Evolutionary conservation across 1,140 invertebrate species (phyloP).

Genomic region (Drosophila mojavensis): DNA sequence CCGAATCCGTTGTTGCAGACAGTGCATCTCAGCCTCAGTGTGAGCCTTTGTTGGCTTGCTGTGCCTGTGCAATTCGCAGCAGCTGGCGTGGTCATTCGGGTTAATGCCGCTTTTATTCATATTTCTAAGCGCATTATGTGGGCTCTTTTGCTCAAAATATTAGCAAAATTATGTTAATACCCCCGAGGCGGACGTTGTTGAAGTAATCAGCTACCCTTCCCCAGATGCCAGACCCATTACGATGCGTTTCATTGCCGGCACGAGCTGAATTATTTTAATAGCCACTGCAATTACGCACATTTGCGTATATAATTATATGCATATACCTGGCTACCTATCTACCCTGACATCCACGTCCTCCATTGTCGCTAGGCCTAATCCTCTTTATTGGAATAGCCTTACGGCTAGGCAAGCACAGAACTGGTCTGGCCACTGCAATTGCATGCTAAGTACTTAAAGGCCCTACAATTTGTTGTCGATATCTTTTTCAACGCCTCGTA

Average conservation of each 20-base stretch:
- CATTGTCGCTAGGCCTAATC: conserved; percentile 32
- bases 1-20: conserved; percentile 17
- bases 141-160: conserved; percentile 59
- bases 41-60: conserved; percentile 15
- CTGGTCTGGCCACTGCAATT: conserved; percentile 10
- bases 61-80: conserved; percentile 47
- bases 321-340: background rate
- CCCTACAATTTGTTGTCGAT: background rate
- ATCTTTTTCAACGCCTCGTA: background rate
- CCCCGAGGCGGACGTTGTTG: conserved; percentile 2
- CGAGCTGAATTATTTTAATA: conserved; percentile 71
- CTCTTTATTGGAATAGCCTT: conserved; percentile 35
- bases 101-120: conserved; percentile 74
- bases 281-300: conserved; percentile 62
- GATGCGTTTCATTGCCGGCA: conserved; percentile 24
- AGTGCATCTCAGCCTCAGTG: conserved; percentile 6
- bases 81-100: conserved; percentile 63
- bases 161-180: conserved; percentile 74
- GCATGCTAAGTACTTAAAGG: conserved; percentile 10
- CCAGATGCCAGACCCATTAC: conserved; percentile 20
- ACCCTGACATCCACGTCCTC: background rate
- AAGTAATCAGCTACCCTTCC: conserved; percentile 32
- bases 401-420: conserved; percentile 9
- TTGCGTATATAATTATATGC: conserved; percentile 15
- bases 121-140: conserved; percentile 76